Conservation (phyloP, 1,140 invertebrate species). For the Gonatopus flavifemur region DNA sequence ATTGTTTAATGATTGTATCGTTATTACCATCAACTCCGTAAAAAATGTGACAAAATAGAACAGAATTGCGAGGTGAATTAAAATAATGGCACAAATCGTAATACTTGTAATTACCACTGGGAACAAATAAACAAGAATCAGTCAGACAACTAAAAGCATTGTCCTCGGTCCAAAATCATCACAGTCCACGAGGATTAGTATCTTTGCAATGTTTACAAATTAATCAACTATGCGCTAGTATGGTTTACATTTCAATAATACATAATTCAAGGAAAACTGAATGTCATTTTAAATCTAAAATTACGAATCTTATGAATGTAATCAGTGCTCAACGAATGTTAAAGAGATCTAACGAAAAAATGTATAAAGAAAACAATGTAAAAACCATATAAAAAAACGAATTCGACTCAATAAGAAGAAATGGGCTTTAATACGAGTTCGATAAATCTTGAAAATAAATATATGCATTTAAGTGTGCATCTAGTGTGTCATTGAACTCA, state of each 20-base stretch:
- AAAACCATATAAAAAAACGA: slow-evolving; percentile 32
- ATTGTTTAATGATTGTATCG: too few species aligned
- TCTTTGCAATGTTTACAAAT: slow-evolving; percentile 18
- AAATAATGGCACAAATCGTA: slow-evolving; percentile 43
- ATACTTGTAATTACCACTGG: slow-evolving; percentile 15
- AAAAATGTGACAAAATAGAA: slow-evolving; percentile 1
- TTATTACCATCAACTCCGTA: neutral
- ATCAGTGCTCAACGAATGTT: slow-evolving; percentile 47
- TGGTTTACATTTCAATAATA: slow-evolving; percentile 10
- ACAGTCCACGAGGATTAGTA: slow-evolving; percentile 31
- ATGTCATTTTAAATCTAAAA: slow-evolving; percentile 8
- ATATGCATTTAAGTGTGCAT: too few species aligned
- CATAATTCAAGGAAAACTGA: slow-evolving; percentile 18
- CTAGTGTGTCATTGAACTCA: too few species aligned
- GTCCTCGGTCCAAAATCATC: slow-evolving; percentile 20
- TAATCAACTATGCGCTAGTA: slow-evolving; percentile 17
- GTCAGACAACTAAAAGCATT: neutral
- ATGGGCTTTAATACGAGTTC: slow-evolving; percentile 20
- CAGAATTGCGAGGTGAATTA: slow-evolving; percentile 11
- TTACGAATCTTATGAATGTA: slow-evolving; percentile 32
- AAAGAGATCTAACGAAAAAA: slow-evolving; percentile 42
- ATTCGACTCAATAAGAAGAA: slow-evolving; percentile 19
- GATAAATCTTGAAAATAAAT: slow-evolving; percentile 26
- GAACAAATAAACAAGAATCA: slow-evolving; percentile 15
- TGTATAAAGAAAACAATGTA: slow-evolving; percentile 37